Percentiles rank a stretch among this genome's conserved stretches.
phyloP scores from a whole-genome alignment of 2,888 invertebrate species.

The Theretra japonica region DNA sequence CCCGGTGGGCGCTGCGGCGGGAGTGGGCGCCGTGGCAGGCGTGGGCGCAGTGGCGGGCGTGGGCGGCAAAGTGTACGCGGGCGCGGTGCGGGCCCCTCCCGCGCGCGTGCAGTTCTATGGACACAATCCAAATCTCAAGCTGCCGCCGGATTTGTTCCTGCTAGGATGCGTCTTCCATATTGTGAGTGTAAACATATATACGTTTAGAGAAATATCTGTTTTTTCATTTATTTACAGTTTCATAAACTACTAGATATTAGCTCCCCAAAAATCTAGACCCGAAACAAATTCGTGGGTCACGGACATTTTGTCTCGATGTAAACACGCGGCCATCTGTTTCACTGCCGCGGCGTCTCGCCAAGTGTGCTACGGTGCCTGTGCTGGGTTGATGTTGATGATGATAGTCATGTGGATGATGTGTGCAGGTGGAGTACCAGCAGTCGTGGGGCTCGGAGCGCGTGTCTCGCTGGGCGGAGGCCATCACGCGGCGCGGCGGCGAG shows the following conservation, averaged over 20 bases:
- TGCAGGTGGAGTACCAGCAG: constrained; percentile 89
- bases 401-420: not conserved
- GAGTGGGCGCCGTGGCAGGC: constrained; percentile 35
- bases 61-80: constrained; percentile 71
- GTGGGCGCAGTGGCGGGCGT: constrained; percentile 41
- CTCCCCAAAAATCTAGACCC: too few species aligned
- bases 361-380: too few species aligned
- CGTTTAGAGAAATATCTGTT: too few species aligned
- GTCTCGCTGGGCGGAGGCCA: constrained; percentile 88
- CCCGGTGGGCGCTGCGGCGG: constrained; percentile 34
- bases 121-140: constrained; percentile 95
- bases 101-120: constrained; percentile 94
- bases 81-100: constrained; percentile 81
- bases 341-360: too few species aligned
- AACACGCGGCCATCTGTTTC: too few species aligned
- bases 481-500: constrained; percentile 93
- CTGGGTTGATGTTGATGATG: not conserved
- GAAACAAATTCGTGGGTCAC: too few species aligned
- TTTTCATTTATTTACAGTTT: too few species aligned
- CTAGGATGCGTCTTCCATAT: constrained; percentile 97
- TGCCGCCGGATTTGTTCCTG: constrained; percentile 94
- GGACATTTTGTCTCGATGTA: too few species aligned
- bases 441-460: constrained; percentile 86
- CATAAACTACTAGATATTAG: too few species aligned
- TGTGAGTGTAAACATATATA: constrained; percentile 65